Evolutionary conservation across 2,113 vertebrate species (phyloP).

Genomic region (Scartelaos histophorus): DNA sequence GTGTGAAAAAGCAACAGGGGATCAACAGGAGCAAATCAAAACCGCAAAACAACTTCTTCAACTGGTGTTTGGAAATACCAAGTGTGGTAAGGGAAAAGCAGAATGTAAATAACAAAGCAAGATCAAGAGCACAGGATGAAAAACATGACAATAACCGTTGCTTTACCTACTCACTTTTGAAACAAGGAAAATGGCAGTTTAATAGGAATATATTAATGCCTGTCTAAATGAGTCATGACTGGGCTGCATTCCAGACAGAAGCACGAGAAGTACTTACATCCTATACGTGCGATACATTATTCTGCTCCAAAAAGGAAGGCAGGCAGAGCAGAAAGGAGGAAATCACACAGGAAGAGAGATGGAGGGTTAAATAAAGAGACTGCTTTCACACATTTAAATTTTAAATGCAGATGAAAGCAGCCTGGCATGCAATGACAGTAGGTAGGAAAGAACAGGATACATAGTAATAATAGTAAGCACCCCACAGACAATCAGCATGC

Average conservation of each 20-base stretch:
- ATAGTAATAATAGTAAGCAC: neutral
- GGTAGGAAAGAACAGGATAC: constrained; percentile 27
- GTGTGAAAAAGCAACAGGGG: neutral
- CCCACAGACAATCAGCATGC: neutral
- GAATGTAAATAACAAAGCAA: neutral
- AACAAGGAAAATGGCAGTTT: neutral
- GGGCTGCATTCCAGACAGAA: constrained; percentile 3
- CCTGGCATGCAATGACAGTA: constrained; percentile 40
- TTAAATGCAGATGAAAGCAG: constrained; percentile 38
- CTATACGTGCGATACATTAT: constrained; percentile 99
- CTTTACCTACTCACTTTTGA: neutral
- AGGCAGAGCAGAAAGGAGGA: constrained; percentile 78
- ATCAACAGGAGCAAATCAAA: neutral
- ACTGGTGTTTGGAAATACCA: neutral
- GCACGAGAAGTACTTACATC: constrained; percentile 91
- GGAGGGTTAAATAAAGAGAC: constrained; percentile 51
- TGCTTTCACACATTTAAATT: constrained; percentile 31
- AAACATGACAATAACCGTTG: neutral
- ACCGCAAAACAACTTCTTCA: neutral
- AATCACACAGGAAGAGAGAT: constrained; percentile 79
- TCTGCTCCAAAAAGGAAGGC: constrained; percentile 96
- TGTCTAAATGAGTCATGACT: neutral
- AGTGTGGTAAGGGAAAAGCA: neutral
- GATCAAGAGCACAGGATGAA: neutral
- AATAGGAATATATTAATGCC: neutral